Conservation (phyloP, 2,888 invertebrate species). For the Tiliacea aurago region DNA sequence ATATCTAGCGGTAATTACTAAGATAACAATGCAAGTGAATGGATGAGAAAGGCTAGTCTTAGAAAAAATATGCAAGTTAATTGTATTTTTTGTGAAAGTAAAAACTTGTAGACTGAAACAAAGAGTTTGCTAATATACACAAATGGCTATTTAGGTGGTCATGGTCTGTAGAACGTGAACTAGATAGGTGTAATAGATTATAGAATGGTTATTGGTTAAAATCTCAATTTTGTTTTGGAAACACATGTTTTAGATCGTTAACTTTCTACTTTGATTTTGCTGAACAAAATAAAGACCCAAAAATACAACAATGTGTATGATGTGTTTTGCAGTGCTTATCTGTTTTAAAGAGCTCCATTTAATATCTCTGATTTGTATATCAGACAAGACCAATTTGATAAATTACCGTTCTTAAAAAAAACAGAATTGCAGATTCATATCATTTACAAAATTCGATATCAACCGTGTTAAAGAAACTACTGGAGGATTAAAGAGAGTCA, state of each 20-base stretch:
- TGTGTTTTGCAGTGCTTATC: neutral
- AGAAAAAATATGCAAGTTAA: constrained; percentile 51
- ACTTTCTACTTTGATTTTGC: neutral
- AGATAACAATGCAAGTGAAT: constrained; percentile 58
- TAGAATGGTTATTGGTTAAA: constrained; percentile 8
- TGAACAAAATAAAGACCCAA: neutral
- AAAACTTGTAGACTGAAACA: constrained; percentile 65
- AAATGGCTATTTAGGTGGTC: constrained; percentile 55
- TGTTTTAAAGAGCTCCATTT: neutral
- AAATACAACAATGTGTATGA: neutral
- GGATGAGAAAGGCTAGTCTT: constrained; percentile 60
- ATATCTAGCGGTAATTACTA: constrained; percentile 52
- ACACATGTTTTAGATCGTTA: neutral
- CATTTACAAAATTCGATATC: neutral
- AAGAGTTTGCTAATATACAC: constrained; percentile 59
- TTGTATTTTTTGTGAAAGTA: constrained; percentile 66
- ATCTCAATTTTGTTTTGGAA: neutral
- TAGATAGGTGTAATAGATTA: constrained; percentile 26
- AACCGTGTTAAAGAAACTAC: constrained; percentile 10
- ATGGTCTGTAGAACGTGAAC: constrained; percentile 51
- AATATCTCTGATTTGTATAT: neutral
- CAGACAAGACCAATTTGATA: neutral
- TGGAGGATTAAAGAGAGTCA: constrained; percentile 10
- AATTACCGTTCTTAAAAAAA: neutral
- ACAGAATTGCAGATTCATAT: neutral